phyloP scores from a whole-genome alignment of 1,140 invertebrate species.

The Drosophila gunungcola region DNA sequence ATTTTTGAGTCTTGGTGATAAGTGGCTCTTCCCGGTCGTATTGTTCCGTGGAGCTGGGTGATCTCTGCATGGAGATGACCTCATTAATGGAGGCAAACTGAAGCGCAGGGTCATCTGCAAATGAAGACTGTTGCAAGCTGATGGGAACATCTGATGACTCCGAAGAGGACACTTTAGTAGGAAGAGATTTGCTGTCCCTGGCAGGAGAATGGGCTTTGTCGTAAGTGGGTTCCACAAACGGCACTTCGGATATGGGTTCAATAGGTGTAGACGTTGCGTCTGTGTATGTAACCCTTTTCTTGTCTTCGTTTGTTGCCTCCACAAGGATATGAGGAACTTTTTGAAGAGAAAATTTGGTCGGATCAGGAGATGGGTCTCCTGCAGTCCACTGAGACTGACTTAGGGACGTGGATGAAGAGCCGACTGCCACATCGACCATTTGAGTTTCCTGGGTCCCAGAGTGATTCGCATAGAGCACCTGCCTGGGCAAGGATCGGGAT shows the following conservation, averaged over 20 bases:
- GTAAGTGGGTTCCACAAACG: background rate
- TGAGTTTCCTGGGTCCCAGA: too few relatives aligned
- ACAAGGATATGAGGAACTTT: background rate
- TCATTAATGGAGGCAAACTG: background rate
- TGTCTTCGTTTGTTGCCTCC: background rate
- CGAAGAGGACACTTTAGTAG: too few relatives aligned
- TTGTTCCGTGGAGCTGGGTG: background rate
- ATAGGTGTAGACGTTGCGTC: background rate
- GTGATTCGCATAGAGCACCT: background rate
- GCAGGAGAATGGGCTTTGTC: background rate
- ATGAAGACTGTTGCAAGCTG: background rate
- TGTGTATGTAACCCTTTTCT: too few relatives aligned
- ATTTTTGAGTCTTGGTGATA: slow-evolving; percentile 53
- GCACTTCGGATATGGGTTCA: slow-evolving; percentile 19
- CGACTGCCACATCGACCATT: slow-evolving; percentile 16
- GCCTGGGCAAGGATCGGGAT: background rate
- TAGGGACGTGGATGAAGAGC: background rate
- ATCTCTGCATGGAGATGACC: background rate
- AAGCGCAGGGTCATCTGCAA: rapidly evolving
- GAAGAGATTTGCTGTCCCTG: too few relatives aligned
- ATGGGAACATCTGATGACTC: background rate
- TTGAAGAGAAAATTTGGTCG: background rate
- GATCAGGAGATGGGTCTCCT: background rate
- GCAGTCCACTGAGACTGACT: background rate
- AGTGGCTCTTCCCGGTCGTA: slow-evolving; percentile 51